Base-by-base conservation (phyloP, 1,140 invertebrate genomes). In the Ceratosolen solmsi region DNA sequence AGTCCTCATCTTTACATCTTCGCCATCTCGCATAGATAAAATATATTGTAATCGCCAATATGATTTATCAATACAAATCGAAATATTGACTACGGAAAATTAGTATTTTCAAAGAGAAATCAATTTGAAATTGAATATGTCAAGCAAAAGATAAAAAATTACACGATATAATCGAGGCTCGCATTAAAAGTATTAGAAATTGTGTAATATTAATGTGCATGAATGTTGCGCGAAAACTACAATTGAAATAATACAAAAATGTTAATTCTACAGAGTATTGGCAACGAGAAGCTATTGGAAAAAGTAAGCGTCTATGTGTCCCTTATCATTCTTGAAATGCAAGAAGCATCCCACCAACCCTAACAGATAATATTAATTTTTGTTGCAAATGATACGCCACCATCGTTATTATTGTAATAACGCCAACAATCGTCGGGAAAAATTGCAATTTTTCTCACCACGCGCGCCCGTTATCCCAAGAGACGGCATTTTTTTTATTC, bases 401-500 rank as follows among this genome's bases (percentile, higher is more conserved):
- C 0, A n/a, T 22, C 20, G 63, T 68, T 68, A n/a, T 20, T n/a
- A 13, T 20, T 41, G 46, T 1, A 60, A n/a, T 36, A 22, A 3
- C 33, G 17, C 22, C 8, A 71, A 41, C 11, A 27, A 49, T 72
- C 17, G 70, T 22, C 41, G 30, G 68, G 41, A 46, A 79, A 58
- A 71, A 72, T 58, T 71, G 51, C 15, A 71, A 71, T 79, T 79
- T 79, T 60, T 60, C 25, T 56, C 63, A 51, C 25, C 3, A 25
- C 60, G 22, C 3, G 27, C 7, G 49, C 13, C 8, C 11, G 46
- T 33, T 3, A 15, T 46, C 46, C 13, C 56, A 13, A 33, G 38
- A 54, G 70, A 63, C 0, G 15, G 5, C 36, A 78, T 73, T 83
- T 71, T 60, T 30, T 72, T 74, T 27, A 30, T 83, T 79, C 33